These are phyloP conservation scores for Alethe castanea DNA, from an alignment of 2,113 vertebrate species.

Conservation along the genomic window DNA sequence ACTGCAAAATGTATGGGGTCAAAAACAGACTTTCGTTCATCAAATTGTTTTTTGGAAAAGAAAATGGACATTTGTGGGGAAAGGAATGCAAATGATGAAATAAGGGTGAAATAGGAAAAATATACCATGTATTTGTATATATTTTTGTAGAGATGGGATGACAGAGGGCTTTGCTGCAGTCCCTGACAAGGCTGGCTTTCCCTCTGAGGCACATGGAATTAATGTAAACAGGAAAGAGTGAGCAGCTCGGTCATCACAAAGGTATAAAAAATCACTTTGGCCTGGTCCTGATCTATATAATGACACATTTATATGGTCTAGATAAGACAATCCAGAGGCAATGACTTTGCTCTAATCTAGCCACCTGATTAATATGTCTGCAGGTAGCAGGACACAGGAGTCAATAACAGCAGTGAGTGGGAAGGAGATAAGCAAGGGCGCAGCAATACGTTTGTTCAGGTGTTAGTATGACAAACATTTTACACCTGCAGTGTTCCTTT, in stretches of 20 bases:
- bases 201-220: not conserved
- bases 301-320: not conserved
- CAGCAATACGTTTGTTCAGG: constrained; percentile 27
- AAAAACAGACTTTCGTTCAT: not conserved
- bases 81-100: not conserved
- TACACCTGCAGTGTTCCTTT: constrained; percentile 25
- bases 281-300: not conserved
- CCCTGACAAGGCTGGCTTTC: not conserved
- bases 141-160: not conserved
- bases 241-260: not conserved
- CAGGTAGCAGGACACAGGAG: not conserved
- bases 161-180: not conserved
- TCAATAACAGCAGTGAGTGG: not conserved
- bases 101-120: not conserved
- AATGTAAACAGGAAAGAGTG: not conserved
- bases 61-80: not conserved
- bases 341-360: not conserved
- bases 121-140: not conserved
- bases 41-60: not conserved
- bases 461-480: constrained; percentile 19
- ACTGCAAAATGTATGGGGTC: not conserved
- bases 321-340: constrained; percentile 5
- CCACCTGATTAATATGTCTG: not conserved
- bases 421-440: constrained; percentile 41
- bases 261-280: not conserved